Evolutionary conservation across 1,140 invertebrate species (phyloP).

Genomic region (Oryctes rhinoceros): DNA sequence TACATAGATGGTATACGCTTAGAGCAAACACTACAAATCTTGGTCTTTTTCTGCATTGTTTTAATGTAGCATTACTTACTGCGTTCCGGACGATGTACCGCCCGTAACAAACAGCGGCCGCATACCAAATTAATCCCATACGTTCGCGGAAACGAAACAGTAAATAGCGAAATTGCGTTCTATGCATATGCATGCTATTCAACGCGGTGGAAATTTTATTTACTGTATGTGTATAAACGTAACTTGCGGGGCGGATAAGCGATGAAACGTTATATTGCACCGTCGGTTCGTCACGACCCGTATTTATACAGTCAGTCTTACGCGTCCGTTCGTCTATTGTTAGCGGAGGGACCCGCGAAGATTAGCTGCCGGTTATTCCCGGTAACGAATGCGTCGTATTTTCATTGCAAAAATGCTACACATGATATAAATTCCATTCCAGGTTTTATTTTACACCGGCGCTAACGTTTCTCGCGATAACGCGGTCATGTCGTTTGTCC

Average conservation of each 20-base stretch:
- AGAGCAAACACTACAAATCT: neutral
- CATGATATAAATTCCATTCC: too few relatives aligned
- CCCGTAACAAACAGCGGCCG: neutral
- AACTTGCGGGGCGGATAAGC: neutral
- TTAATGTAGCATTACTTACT: neutral
- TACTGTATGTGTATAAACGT: neutral
- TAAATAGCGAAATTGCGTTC: neutral
- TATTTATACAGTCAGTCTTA: neutral
- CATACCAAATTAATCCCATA: conserved; percentile 1
- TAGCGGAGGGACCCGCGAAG: too few relatives aligned
- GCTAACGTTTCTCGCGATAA: too few relatives aligned
- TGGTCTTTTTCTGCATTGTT: conserved; percentile 13
- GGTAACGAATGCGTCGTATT: too few relatives aligned
- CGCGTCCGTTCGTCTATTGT: too few relatives aligned
- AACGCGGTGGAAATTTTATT: neutral
- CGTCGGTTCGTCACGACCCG: neutral
- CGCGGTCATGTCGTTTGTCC: too few relatives aligned
- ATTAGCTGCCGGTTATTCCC: too few relatives aligned
- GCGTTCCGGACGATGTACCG: neutral
- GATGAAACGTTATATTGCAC: neutral
- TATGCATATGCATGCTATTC: neutral
- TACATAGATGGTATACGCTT: neutral
- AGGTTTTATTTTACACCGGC: too few relatives aligned
- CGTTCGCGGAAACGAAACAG: conserved; percentile 3
- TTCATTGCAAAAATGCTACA: too few relatives aligned